Base-by-base conservation (phyloP, 1,140 invertebrate species). In the Scylla paramamosain region DNA sequence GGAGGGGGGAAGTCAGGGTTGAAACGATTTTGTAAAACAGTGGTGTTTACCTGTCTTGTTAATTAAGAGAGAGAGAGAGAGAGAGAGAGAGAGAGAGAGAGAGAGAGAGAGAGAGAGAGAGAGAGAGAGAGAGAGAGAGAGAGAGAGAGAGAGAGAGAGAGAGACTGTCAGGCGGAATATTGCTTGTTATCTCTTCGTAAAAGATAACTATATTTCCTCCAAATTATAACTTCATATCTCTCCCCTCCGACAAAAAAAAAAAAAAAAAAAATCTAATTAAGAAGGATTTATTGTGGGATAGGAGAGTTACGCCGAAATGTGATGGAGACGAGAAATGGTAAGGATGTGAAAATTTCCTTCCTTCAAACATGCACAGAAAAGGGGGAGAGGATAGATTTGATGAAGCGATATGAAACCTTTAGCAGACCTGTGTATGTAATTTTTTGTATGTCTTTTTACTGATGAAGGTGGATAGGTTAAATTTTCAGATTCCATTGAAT, bases 141-240 rank as follows among this genome's bases (percentile, higher is more conserved):
- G 59, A 52, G 59, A 67, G 59, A 67, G 59, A 67, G 59, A 67
- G 20, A 67, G 20, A 67, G 20, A 67, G 20, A 67, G 20, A 67
- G 59, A 67, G 59, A 67, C 3, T 7, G 3, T 59, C 52, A 12
- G 52, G 20, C 10, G 52, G 52, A n/a, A 77, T 77, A 77, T 77
- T 77, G 25, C 20, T n/a, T n/a, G 67, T 77, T 77, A 77, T n/a
- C 25, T n/a, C 67, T 12, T 20, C 0, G 6, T 77, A 77, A 77
- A 77, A 77, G 20, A n/a, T 77, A 77, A n/a, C 67, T 25, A 12
- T n/a, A n/a, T 20, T 77, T 20, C 67, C 67, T 77, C 20, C 67
- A 8, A n/a, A 77, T n/a, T 77, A 77, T 77, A 77, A 77, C 67
- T 77, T 77, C 25, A 77, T 77, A 77, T 77, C 67, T 77, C 67